Conservation (phyloP, 2,888 invertebrate genomes). For the Nasonia oneida region DNA sequence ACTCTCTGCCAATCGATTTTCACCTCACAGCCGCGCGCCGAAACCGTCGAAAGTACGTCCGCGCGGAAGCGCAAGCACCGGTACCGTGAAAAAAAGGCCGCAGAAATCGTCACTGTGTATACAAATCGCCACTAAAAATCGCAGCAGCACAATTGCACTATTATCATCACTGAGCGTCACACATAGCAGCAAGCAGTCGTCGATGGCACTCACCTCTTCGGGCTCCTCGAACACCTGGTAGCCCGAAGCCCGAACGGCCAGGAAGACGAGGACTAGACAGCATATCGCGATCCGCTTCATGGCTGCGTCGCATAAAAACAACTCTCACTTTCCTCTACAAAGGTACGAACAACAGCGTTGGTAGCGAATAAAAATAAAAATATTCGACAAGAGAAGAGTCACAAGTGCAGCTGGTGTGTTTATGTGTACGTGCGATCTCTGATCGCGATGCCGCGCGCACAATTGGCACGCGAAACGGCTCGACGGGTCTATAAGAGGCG, state of each 20-base stretch:
- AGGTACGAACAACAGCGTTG: not conserved
- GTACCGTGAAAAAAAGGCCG: not conserved
- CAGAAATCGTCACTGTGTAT: not conserved
- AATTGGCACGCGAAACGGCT: slow-evolving; percentile 64
- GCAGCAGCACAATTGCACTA: slow-evolving; percentile 13
- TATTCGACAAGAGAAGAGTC: not conserved
- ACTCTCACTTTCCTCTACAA: not conserved
- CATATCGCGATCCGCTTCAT: slow-evolving; percentile 53
- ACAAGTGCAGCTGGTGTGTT: not conserved
- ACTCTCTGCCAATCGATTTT: not conserved
- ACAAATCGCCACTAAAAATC: not conserved
- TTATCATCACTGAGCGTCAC: slow-evolving; percentile 6
- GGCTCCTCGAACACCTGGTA: slow-evolving; percentile 55
- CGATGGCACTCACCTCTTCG: slow-evolving; percentile 60
- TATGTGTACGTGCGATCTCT: slow-evolving; percentile 31
- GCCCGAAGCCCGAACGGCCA: slow-evolving; percentile 29
- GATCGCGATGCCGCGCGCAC: slow-evolving; percentile 51
- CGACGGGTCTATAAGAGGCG: slow-evolving; percentile 66
- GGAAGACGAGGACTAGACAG: slow-evolving; percentile 36
- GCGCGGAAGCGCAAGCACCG: slow-evolving; percentile 36
- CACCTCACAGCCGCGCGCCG: not conserved
- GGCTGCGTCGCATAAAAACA: slow-evolving; percentile 50
- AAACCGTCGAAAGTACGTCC: not conserved
- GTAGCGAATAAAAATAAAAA: not conserved
- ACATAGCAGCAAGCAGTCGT: not conserved